Conservation (phyloP, 2,888 invertebrate genomes). For the Aphrophora alni region DNA sequence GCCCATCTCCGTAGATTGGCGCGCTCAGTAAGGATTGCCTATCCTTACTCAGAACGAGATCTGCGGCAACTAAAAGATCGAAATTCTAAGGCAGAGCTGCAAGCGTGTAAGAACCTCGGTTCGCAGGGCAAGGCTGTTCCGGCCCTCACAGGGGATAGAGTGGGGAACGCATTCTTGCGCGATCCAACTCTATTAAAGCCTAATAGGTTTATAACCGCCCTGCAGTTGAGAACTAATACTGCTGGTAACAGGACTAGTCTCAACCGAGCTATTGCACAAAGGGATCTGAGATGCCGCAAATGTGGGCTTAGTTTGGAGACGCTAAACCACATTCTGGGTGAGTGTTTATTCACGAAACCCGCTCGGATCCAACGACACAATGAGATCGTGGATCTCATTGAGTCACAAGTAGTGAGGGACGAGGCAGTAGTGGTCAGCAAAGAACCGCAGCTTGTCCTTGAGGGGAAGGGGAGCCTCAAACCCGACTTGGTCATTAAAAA, state of each 20-base stretch:
- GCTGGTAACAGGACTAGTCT: too few relatives aligned
- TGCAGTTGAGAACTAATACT: constrained; percentile 52
- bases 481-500: constrained; percentile 49
- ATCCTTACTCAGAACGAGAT: constrained; percentile 15
- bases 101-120: not conserved
- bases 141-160: constrained; percentile 41
- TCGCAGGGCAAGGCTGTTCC: too few relatives aligned
- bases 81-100: constrained; percentile 17
- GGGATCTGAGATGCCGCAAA: constrained; percentile 48
- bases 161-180: too few relatives aligned
- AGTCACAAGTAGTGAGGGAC: constrained; percentile 1
- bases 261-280: not conserved
- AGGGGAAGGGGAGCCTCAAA: constrained; percentile 44
- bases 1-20: constrained; percentile 22
- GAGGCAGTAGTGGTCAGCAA: too few relatives aligned
- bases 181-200: too few relatives aligned
- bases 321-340: too few relatives aligned
- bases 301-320: constrained; percentile 48
- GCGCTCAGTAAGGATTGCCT: not conserved
- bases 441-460: constrained; percentile 28
- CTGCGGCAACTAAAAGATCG: constrained; percentile 11
- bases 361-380: too few relatives aligned
- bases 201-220: constrained; percentile 51
- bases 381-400: constrained; percentile 31
- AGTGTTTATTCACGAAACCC: too few relatives aligned